phyloP scores from a whole-genome alignment of 2,888 invertebrate species.

The Drosophila multiciliata region DNA sequence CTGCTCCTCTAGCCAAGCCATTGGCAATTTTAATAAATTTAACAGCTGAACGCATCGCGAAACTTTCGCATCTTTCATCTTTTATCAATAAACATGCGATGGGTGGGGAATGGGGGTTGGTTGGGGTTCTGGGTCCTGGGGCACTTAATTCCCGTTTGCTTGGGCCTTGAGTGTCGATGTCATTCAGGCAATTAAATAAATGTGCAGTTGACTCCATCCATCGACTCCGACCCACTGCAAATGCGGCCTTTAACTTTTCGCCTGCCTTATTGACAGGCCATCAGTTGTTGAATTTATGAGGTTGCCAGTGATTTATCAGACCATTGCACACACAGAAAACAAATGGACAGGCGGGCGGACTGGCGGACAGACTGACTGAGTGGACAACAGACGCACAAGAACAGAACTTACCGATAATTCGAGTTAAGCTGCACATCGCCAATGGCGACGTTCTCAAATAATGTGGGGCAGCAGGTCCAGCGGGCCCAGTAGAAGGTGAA shows the following conservation, averaged over 20 bases:
- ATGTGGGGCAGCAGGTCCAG: constrained; percentile 89
- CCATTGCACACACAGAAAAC: constrained; percentile 72
- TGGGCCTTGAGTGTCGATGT: constrained; percentile 56
- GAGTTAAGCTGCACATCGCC: constrained; percentile 92
- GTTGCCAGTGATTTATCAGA: constrained; percentile 73
- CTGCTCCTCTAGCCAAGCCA: constrained; percentile 39
- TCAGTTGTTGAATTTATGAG: constrained; percentile 75
- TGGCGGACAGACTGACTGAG: neutral
- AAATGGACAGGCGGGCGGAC: constrained; percentile 4
- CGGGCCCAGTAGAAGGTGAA: constrained; percentile 95
- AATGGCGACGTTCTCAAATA: constrained; percentile 96
- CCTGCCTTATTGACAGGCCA: constrained; percentile 77
- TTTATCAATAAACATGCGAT: constrained; percentile 70
- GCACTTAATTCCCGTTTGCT: constrained; percentile 29
- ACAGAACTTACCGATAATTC: constrained; percentile 91
- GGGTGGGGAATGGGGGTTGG: neutral
- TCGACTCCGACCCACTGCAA: constrained; percentile 5
- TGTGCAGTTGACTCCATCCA: constrained; percentile 53
- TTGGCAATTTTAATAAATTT: constrained; percentile 79
- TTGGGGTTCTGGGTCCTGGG: constrained; percentile 4
- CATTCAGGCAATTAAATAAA: constrained; percentile 76
- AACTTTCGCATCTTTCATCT: constrained; percentile 75
- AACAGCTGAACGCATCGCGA: constrained; percentile 73
- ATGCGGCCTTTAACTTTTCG: constrained; percentile 50
- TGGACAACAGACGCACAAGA: constrained; percentile 3